Evolutionary conservation across 2,113 vertebrate species (phyloP).

Genomic region (Gallinago paraguaiae): DNA sequence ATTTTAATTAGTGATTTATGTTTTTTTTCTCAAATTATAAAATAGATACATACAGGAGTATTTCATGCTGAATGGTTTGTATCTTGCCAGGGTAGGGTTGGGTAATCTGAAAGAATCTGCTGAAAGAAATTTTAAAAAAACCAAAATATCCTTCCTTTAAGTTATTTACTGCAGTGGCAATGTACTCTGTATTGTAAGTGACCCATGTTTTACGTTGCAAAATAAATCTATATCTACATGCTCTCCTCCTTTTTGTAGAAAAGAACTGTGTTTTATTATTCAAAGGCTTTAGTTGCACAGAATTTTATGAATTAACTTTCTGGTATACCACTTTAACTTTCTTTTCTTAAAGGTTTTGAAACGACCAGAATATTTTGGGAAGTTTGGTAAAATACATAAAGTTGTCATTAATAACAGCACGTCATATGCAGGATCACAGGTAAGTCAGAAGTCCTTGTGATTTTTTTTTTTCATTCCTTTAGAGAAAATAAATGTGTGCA

Average conservation of each 20-base stretch:
- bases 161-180: neutral
- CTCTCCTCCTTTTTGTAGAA: neutral
- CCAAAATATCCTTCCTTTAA: neutral
- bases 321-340: neutral
- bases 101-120: neutral
- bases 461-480: neutral
- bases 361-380: conserved; percentile 98
- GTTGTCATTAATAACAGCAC: conserved; percentile 99
- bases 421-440: conserved; percentile 99
- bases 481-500: neutral
- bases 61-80: neutral
- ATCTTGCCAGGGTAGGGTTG: neutral
- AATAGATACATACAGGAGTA: neutral
- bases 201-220: neutral
- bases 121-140: neutral
- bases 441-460: conserved; percentile 64
- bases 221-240: neutral
- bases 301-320: neutral
- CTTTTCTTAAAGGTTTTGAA: conserved; percentile 89
- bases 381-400: conserved; percentile 99
- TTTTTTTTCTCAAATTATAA: neutral
- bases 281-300: neutral
- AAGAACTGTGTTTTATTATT: neutral
- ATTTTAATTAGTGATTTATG: neutral
- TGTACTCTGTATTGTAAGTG: neutral